A percentile compares a stretch with the other conserved stretches of the same genome.
phyloP scores from a whole-genome alignment of 1,140 invertebrate genomes.

The Drosophila pruinosa region DNA sequence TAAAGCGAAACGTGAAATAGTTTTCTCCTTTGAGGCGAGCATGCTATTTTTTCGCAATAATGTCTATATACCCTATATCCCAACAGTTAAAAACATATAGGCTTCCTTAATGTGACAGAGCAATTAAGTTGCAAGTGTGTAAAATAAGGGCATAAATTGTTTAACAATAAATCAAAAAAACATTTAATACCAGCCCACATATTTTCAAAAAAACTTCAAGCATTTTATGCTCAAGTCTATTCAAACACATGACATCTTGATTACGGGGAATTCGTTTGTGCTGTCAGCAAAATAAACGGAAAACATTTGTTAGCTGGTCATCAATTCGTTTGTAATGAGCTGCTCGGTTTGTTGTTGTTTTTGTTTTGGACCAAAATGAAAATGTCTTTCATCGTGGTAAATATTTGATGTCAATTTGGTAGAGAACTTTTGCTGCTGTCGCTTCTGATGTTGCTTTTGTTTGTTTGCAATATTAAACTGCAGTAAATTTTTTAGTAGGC shows the following conservation, averaged over 20 bases:
- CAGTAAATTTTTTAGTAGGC: conserved; percentile 74
- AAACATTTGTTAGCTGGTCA: conserved; percentile 55
- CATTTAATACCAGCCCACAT: too few species aligned
- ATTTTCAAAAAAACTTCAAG: not conserved
- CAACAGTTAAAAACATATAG: too few species aligned
- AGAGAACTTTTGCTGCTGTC: conserved; percentile 25
- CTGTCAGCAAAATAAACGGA: conserved; percentile 45
- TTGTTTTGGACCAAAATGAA: conserved; percentile 55
- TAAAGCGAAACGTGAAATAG: conserved; percentile 39
- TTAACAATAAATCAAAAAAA: too few species aligned
- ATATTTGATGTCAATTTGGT: conserved; percentile 64
- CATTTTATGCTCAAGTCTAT: not conserved
- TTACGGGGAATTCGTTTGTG: conserved; percentile 13
- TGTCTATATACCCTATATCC: not conserved
- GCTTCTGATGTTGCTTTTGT: conserved; percentile 13
- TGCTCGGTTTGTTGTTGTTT: conserved; percentile 20
- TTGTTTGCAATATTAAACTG: conserved; percentile 63
- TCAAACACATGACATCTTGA: not conserved
- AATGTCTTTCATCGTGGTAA: conserved; percentile 69
- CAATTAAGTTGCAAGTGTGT: too few species aligned
- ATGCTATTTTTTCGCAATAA: not conserved
- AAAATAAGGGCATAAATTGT: not conserved
- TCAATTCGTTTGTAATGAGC: conserved; percentile 70
- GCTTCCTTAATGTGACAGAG: too few species aligned
- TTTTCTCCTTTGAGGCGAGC: not conserved